Evolutionary conservation across 2,113 vertebrate genomes (phyloP).

Genomic region (Dasyornis broadbenti): DNA sequence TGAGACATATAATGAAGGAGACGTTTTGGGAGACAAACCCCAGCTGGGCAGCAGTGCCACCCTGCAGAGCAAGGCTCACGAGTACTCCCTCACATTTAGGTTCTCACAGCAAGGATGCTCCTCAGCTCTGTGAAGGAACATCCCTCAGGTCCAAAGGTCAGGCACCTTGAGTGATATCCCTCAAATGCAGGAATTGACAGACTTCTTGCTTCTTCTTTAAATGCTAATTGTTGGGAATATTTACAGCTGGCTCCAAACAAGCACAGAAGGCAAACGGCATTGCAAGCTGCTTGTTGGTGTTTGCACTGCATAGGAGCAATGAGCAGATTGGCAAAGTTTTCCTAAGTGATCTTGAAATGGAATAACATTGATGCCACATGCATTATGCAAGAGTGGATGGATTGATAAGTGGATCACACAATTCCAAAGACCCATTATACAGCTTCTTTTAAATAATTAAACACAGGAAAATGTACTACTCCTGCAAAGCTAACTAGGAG

Average conservation of each 20-base stretch:
- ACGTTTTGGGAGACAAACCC: background rate
- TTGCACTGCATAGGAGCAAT: background rate
- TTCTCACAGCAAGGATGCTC: background rate
- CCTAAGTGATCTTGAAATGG: slow-evolving; percentile 30
- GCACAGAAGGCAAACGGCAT: background rate
- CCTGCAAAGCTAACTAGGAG: background rate
- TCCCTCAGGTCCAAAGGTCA: background rate
- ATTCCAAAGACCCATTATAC: slow-evolving; percentile 25
- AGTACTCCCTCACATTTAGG: too few species aligned
- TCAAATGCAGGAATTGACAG: background rate
- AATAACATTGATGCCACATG: slow-evolving; percentile 28
- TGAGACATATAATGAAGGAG: background rate
- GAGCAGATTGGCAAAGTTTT: background rate
- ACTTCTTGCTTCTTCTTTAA: background rate
- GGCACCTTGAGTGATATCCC: too few species aligned
- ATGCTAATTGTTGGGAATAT: background rate
- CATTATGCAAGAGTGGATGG: slow-evolving; percentile 49
- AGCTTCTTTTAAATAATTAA: slow-evolving; percentile 60
- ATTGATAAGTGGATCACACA: slow-evolving; percentile 33
- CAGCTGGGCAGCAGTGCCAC: background rate
- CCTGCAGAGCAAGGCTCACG: background rate
- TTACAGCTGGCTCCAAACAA: background rate
- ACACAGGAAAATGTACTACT: background rate
- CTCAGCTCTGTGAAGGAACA: background rate
- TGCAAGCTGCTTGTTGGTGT: background rate